Base-by-base conservation (phyloP, 92 coral and sea anemone species). In the Blastomussa wellsi region DNA sequence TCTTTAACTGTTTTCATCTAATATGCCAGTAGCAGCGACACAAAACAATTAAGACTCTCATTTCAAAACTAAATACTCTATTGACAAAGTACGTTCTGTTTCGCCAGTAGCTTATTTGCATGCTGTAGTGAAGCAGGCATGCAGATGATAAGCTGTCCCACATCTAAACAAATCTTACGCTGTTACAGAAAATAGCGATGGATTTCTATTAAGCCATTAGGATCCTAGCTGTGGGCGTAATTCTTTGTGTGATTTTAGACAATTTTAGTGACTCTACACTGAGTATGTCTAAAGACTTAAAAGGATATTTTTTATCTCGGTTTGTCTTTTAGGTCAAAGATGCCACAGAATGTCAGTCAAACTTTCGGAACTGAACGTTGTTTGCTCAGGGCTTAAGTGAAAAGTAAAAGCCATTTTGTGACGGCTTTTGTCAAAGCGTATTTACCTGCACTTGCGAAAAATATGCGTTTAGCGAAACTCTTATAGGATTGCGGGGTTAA, bases 361-460 rank as follows among this genome's bases (percentile, higher is more conserved):
- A 47, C 37, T 44, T 74, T 74, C 19, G 35, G 7, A 14, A 74
- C 20, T 41, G 57, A 31, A 37, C 57, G 60, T 26, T 74, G 79
- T 74, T 74, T 44, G 57, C 19, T 22, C 36, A 44, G 10, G 60
- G 20, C 57, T 42, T 13, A 74, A 28, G 79, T 74, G 39, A 33
- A 68, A 68, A 22, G 74, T 15, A 47, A 74, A 44, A 49, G 37
- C 36, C 20, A n/a, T 49, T 74, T 42, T 42, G 15, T 41, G 79
- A 11, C 79, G 37, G 10, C 44, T 74, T 74, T 42, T 70, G 75
- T 70, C 75, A 70, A 28, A 9, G 47, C 28, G 42, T 70, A 38
- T 70, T 70, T 70, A 37, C 75, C 44, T 37, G n/a, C 29, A 70
- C 75, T 70, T 70, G 75, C 75, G 75, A 70, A 70, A 70, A 36